A percentile compares a stretch with the other conserved stretches of the same genome.
phyloP scores from a whole-genome alignment of 2,888 invertebrate genomes.

The Trilocha varians region DNA sequence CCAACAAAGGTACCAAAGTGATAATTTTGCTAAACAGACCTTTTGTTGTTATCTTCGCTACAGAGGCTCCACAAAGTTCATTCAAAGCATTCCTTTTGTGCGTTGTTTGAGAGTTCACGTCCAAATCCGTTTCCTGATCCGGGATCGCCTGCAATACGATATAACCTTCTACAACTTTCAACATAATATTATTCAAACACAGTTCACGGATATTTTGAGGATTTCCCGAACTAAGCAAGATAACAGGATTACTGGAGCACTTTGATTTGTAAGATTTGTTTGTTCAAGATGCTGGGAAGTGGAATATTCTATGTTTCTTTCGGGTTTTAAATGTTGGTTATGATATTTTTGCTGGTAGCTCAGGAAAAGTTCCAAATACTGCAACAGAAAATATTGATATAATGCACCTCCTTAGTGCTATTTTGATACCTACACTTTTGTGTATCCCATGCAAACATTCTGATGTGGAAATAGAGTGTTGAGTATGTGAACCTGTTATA shows the following conservation, averaged over 20 bases:
- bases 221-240: neutral
- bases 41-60: neutral
- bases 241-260: neutral
- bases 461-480: no score
- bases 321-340: neutral
- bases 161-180: neutral
- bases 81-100: constrained; percentile 1
- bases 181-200: neutral
- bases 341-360: neutral
- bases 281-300: neutral
- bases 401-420: no score
- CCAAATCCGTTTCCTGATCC: constrained; percentile 1
- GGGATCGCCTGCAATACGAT: neutral
- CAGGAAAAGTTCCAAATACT: neutral
- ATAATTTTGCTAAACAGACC: neutral
- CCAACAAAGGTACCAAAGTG: no score
- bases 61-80: neutral
- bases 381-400: no score
- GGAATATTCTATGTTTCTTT: neutral
- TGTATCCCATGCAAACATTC: no score
- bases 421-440: no score
- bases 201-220: neutral
- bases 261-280: neutral
- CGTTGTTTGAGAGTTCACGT: constrained; percentile 2
- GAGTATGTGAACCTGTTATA: no score